Evolutionary conservation across 2,113 vertebrate species (phyloP), one percentile per base, ranked within the genome.

Genomic region (Tragelaphus buxtoni): DNA sequence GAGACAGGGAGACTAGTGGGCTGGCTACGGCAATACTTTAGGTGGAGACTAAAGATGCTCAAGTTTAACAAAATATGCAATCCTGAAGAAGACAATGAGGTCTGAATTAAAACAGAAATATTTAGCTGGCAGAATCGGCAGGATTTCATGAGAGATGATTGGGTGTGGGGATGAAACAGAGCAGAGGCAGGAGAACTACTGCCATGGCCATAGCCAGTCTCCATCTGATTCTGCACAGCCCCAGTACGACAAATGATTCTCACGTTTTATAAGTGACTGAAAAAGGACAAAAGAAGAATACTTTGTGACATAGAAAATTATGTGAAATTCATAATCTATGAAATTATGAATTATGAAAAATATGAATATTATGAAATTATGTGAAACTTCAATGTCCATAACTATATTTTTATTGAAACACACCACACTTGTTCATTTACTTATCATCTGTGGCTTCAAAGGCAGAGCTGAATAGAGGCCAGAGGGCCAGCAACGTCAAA

Each of bases 281-380:
- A 88, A 88, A 90, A 56, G n/a, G 89, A 74, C 7, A 58, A 76
- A 77, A 91, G 45, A 35, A 12, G 45, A 35, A 2, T 24, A 63
- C 76, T 84, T 84, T 45, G 61, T 63, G 72, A 91, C 20, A 91
- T 18, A 26, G 49, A 95, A 96, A 93, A 84, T 35, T 12, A 65
- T 17, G 4, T 49, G n/a, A 90, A 65, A 79, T 42, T 12, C 22
- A 39, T 72, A 22, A 72, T 39, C 39, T 39, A 72, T 39, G 2
- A 39, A 69, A 39, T 39, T 10, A 69, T 39, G n/a, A 72, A 39
- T 69, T 69, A 69, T 69, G n/a, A 39, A 72, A 35, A 72, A 72
- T 72, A 39, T 22, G 65, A 69, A 35, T 69, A 72, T 39, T 24
- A 39, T 39, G 65, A 39, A 39, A 72, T 72, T 20, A 76, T 11